Evolutionary conservation across 2,888 invertebrate genomes (phyloP), one percentile per base, ranked within the genome.

Genomic region (Incurvaria masculella): DNA sequence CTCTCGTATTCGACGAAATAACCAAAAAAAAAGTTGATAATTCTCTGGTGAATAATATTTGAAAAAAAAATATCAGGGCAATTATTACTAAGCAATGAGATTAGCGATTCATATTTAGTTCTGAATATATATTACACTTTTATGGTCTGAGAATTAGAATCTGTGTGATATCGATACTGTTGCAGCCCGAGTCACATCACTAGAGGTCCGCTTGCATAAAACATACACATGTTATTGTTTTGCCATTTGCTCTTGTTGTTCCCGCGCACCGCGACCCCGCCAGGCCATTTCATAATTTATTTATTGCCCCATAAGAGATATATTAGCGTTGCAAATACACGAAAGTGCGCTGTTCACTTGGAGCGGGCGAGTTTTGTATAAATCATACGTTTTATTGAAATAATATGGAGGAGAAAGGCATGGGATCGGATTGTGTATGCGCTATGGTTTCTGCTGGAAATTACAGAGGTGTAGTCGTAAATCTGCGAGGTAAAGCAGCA

Each of bases 311-410:
- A 52, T 57, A 54, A 55, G 57, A 53, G 47, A 54, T 57, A 57
- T 59, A 59, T 60, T 59, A 59, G 58, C 57, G 53, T 55, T 53
- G 58, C 59, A 57, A 57, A 55, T 54, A 52, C 48, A 52, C 48
- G 50, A 45, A 43, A 49, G 50, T 46, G 51, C 50, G 44, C 45
- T 39, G 52, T 49, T 38, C 45, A 48, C 46, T 44, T 40, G 11
- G 14, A 33, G 14, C 33, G 33, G 8, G 50, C 50, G 57, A 60
- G 58, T 68, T 68, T 66, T 65, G 64, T 64, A 74, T 75, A 73
- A 75, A 73, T 74, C 74, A 74, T 66, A 65, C 70, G 73, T 76
- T 75, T 76, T 73, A 74, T 73, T 69, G 70, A 72, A 75, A 74
- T 73, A 72, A 72, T 69, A 67, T 65, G 63, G 61, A 33, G 14